phyloP scores from a whole-genome alignment of 1,140 invertebrate genomes.

The Agrilus planipennis region DNA sequence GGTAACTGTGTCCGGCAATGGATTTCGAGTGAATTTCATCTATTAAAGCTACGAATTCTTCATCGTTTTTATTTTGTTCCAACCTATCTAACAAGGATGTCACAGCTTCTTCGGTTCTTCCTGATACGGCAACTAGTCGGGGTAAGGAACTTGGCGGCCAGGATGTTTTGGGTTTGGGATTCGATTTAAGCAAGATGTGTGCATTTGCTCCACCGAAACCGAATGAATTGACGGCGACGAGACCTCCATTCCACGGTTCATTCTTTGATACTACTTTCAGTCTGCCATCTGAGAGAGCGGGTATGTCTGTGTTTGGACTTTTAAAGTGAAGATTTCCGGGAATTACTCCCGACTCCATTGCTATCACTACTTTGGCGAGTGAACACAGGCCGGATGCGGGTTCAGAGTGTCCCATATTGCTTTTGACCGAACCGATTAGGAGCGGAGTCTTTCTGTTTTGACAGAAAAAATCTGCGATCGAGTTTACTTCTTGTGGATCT shows the following conservation, averaged over 20 bases:
- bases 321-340: constrained; percentile 86
- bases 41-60: constrained; percentile 65
- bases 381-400: constrained; percentile 85
- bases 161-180: constrained; percentile 55
- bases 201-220: constrained; percentile 97
- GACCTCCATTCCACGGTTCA: constrained; percentile 70
- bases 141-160: constrained; percentile 43
- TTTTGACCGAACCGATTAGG: constrained; percentile 90
- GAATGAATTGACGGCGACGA: constrained; percentile 87
- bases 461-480: constrained; percentile 86
- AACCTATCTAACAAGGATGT: constrained; percentile 52
- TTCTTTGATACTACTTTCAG: constrained; percentile 70
- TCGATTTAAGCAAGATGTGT: constrained; percentile 74
- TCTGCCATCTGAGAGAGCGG: constrained; percentile 71
- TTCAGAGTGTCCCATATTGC: constrained; percentile 96
- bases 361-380: constrained; percentile 79
- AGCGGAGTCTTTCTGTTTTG: constrained; percentile 67
- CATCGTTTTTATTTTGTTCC: constrained; percentile 46
- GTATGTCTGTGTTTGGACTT: constrained; percentile 78
- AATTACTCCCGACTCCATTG: constrained; percentile 78
- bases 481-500: constrained; percentile 92
- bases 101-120: constrained; percentile 74
- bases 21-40: constrained; percentile 59
- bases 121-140: constrained; percentile 66
- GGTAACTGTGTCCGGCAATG: constrained; percentile 55